Evolutionary conservation across 2,888 invertebrate genomes (phyloP), one percentile per base, ranked within the genome.

Genomic region (Temnothorax rugatulus): DNA sequence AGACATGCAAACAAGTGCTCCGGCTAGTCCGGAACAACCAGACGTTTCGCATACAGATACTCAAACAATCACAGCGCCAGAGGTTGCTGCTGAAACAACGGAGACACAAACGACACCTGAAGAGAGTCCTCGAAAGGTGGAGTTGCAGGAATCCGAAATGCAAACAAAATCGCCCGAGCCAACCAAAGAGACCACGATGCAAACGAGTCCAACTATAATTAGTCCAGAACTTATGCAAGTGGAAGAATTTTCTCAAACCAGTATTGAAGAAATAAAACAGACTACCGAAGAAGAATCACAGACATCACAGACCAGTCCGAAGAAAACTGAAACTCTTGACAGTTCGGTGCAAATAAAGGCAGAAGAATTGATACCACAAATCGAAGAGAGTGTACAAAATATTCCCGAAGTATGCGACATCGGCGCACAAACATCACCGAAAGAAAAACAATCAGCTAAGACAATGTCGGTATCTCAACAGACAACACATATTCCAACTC

Each of bases 31-130:
- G 0, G 95, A 95, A 84, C 91, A 92, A 3, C 93, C 94, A 88
- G 91, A 91, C 13, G 95, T 95, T 95, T 93, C 96, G 95, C 83
- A 95, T 93, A 38, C 18, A 34, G 87, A 95, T 84, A 95, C 95
- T 15, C 96, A 96, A 91, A 95, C 95, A 4, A 95, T 96, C 83
- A 91, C 94, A 71, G 91, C 91, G 38, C 94, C 95, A 88, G 91
- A 90, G 52, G 66, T 88, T 44, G 9, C 82, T 21, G 79, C 91
- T 8, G 88, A 86, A 7, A 88, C 87, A 8, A 87, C 66, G 7
- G 94, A 94, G 82, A 93, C 93, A 7, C 94, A 94, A 86, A 94
- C 94, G 3, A 91, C 91, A 0, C 91, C 92, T 0, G 83, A 85
- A 44, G 87, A 91, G 34, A 92, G 86, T 83, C 90, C 91, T 4